A percentile compares a stretch with the other conserved stretches of the same genome.
Evolutionary conservation across 2,113 vertebrate species (phyloP).

Genomic region (Epinephelus cyanopodus): DNA sequence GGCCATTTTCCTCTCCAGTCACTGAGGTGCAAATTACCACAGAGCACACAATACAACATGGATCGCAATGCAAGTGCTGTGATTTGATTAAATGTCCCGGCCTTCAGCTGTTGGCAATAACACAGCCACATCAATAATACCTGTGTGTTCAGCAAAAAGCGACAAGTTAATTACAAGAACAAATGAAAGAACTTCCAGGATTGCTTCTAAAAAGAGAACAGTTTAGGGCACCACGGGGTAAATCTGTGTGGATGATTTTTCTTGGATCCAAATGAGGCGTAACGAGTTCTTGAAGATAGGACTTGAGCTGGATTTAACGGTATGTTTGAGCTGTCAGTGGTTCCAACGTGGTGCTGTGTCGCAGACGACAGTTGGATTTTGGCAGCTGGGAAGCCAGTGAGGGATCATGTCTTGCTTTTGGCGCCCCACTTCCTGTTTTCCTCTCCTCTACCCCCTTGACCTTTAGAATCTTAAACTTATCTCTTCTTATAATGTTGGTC

Average conservation of each 20-base stretch:
- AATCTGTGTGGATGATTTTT: not conserved
- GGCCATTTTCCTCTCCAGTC: slow-evolving; percentile 16
- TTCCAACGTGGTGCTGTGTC: not conserved
- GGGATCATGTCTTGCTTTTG: not conserved
- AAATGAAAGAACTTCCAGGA: slow-evolving; percentile 39
- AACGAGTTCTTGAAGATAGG: not conserved
- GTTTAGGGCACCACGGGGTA: not conserved
- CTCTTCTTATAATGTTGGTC: too few species aligned
- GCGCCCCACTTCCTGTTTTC: not conserved
- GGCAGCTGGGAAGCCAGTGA: not conserved
- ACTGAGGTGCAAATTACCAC: slow-evolving; percentile 36
- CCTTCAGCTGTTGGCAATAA: slow-evolving; percentile 60
- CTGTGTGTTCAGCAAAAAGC: slow-evolving; percentile 50
- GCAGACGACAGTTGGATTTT: not conserved
- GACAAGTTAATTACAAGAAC: slow-evolving; percentile 64
- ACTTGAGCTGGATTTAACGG: not conserved
- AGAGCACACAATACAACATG: slow-evolving; percentile 25
- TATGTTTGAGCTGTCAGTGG: not conserved
- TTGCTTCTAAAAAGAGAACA: slow-evolving; percentile 12
- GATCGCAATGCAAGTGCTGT: slow-evolving; percentile 40
- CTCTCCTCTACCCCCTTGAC: too few species aligned
- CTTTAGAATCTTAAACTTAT: too few species aligned
- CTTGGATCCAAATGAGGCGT: not conserved
- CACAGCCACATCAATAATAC: slow-evolving; percentile 56
- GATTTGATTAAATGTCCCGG: slow-evolving; percentile 59